A percentile compares a stretch with the other conserved stretches of the same genome.
Evolutionary conservation across 2,797 vertebrate genomes (phyloP).

Genomic region (Catamblyrhynchus diadema): DNA sequence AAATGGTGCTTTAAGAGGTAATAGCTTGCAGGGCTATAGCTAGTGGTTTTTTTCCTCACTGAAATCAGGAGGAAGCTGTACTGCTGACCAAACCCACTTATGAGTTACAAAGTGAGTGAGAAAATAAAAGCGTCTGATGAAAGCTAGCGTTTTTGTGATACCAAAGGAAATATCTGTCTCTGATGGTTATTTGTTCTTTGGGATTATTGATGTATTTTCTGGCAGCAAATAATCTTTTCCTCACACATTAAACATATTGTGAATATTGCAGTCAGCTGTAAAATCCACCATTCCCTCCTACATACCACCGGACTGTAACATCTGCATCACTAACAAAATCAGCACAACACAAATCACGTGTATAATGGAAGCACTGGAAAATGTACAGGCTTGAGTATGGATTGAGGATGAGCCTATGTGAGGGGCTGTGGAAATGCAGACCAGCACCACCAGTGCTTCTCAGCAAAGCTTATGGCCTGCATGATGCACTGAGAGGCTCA

Average conservation of each 20-base stretch:
- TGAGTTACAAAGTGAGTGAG: background rate
- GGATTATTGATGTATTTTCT: slow-evolving; percentile 44
- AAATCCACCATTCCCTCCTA: slow-evolving; percentile 39
- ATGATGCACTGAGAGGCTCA: background rate
- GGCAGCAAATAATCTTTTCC: slow-evolving; percentile 41
- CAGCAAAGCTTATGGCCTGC: background rate
- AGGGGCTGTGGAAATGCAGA: background rate
- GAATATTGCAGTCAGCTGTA: slow-evolving; percentile 36
- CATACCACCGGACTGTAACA: slow-evolving; percentile 21
- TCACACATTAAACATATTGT: slow-evolving; percentile 17
- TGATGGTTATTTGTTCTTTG: background rate
- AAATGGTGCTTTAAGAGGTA: slow-evolving; percentile 11
- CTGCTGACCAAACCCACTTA: slow-evolving; percentile 33
- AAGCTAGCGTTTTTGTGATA: slow-evolving; percentile 4
- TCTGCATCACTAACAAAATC: slow-evolving; percentile 18
- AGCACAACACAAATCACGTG: background rate
- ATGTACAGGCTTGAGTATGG: fast-evolving
- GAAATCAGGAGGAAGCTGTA: background rate
- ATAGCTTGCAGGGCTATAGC: background rate
- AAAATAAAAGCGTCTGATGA: slow-evolving; percentile 23
- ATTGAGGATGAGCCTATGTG: background rate
- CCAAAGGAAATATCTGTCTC: slow-evolving; percentile 19
- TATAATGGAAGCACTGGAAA: background rate
- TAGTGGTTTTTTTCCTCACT: background rate
- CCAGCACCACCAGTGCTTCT: background rate